Percentiles rank a stretch among this genome's conserved stretches.
Evolutionary conservation across 2,888 invertebrate species (phyloP).

Genomic region (Torymus auratus): DNA sequence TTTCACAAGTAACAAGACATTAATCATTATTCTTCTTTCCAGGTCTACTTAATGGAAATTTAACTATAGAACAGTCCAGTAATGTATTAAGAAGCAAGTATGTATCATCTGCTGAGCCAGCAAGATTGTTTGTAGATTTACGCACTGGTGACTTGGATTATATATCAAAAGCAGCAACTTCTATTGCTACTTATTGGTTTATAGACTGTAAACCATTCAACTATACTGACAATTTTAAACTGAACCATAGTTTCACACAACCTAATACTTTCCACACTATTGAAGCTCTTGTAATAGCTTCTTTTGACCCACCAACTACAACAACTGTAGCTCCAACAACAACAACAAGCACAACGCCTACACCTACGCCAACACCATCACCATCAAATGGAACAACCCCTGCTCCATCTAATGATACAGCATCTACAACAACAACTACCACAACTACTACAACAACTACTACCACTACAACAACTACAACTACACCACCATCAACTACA

Average conservation of each 20-base stretch:
- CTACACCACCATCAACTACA: constrained; percentile 57
- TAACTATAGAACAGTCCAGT: constrained; percentile 82
- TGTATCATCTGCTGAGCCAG: constrained; percentile 80
- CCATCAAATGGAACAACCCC: constrained; percentile 58
- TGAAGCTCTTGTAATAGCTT: constrained; percentile 85
- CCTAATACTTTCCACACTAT: constrained; percentile 81
- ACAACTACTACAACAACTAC: constrained; percentile 58
- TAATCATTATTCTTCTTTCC: constrained; percentile 63
- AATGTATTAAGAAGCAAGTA: constrained; percentile 79
- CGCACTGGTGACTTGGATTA: constrained; percentile 81
- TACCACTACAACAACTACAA: constrained; percentile 56
- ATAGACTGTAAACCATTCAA: constrained; percentile 86
- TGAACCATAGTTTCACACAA: constrained; percentile 82
- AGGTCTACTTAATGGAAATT: constrained; percentile 84
- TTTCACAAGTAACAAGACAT: constrained; percentile 19
- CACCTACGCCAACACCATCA: constrained; percentile 56
- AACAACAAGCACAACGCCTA: constrained; percentile 50
- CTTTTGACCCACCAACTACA: constrained; percentile 80
- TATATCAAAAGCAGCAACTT: constrained; percentile 78
- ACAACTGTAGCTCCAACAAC: constrained; percentile 68
- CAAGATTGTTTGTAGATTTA: constrained; percentile 77
- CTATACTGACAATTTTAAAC: constrained; percentile 80
- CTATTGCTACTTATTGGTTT: constrained; percentile 86
- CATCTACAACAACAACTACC: constrained; percentile 58
- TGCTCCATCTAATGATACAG: constrained; percentile 58